Evolutionary conservation across 2,888 invertebrate genomes (phyloP), one percentile per base, ranked within the genome.

Genomic region (Amphiduros pacificus): DNA sequence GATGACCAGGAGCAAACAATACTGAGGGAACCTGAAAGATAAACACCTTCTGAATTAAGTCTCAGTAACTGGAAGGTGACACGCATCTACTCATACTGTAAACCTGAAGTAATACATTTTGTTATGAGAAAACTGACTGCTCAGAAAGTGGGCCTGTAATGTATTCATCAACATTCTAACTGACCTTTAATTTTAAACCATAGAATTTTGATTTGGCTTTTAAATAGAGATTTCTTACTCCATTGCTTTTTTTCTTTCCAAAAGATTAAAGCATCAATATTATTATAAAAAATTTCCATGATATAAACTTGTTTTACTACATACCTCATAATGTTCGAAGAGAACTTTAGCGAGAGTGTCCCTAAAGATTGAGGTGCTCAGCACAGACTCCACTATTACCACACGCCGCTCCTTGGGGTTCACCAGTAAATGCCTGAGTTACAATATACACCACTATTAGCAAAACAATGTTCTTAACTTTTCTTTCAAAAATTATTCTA

Each of bases 331-430:
- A 80, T 96, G 95, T 60, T 88, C 86, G 79, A 93, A 96, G n/a
- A 97, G 84, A 24, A 93, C 94, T 81, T 91, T 91, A 0, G 95
- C 95, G 11, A 98, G 84, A 0, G 91, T 91, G 76, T 96, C 91
- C 63, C 95, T 86, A 77, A 94, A 90, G 59, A 88, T 82, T 0
- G 92, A 91, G 2, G 89, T 91, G 32, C 91, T 89, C 24, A 97
- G 86, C 14, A 95, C 85, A 3, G 93, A 94, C 83, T 98, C 98
- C 24, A 97, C 90, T 31, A 98, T 87, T 4, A 98, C 90, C 36
- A 98, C 89, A 79, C 92, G 90, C 26, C 94, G 87, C 75, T 94
- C 96, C 82, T 96, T 95, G 0, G 97, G 95, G 78, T 92, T 96
- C 51, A 94, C 90, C 53, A 95, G 85, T 31, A 94, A 87, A 80